Evolutionary conservation across 2,888 invertebrate genomes (phyloP), one percentile per base, ranked within the genome.

Genomic region (Girardia tigrina): DNA sequence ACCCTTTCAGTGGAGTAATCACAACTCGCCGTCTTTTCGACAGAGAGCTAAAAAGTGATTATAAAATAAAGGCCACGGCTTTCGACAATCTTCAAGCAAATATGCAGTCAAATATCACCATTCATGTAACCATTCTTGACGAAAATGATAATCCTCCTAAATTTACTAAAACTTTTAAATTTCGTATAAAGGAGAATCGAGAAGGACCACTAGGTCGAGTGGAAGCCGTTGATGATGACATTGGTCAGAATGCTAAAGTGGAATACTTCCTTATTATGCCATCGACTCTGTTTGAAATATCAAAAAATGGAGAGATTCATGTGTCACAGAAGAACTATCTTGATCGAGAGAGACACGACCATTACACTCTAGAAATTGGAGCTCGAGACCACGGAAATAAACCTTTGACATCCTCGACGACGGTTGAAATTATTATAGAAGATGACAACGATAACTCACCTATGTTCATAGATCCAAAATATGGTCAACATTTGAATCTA

Each of bases 81-180:
- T 74, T 27, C 26, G 74, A 74, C 26, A 2, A 26, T 26, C 14
- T 56, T 6, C 1, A 4, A 26, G n/a, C 23, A 4, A 36, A 16
- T 2, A 26, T 74, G 42, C 42, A 74, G 27, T 74, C 74, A n/a
- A 74, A 26, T 16, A 69, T 74, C 1, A 74, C 74, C 12, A 69
- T 74, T 27, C 23, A 23, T 42, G 74, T 74, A 1, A 23, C 42
- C 16, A 74, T 74, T 4, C 26, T 36, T 2, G 74, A 74, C 27
- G 56, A 74, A 36, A 74, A 74, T 56, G 74, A 74, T 69, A 23
- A 28, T 42, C 26, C 74, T 16, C 74, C 74, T n/a, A 74, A 26
- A 28, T 74, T 74, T 20, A 12, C 28, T 8, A 74, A 74, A 36
- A 69, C 42, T 56, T 74, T 74, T 23, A 26, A 26, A 16, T 28